Percentiles rank a stretch among this genome's conserved stretches.
Evolutionary conservation across 2,888 invertebrate genomes (phyloP).

Genomic region (Polydrusus pterygomalis): DNA sequence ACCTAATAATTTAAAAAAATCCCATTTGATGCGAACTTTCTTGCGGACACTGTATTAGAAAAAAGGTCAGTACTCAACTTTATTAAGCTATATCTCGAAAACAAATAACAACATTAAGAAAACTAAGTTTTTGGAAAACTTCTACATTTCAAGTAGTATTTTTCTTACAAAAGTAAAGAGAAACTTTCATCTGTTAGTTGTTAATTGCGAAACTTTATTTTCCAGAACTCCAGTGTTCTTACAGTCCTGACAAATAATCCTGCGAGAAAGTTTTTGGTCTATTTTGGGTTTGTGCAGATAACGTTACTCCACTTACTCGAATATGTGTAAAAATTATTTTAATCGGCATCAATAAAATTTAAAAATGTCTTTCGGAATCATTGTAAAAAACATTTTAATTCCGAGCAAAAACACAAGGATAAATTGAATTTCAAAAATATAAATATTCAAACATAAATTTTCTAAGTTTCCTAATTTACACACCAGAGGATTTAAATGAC

Average conservation of each 20-base stretch:
- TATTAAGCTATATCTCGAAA: too few species aligned
- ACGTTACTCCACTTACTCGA: too few species aligned
- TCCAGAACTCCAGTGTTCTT: conserved; percentile 17
- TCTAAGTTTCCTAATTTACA: conserved; percentile 2
- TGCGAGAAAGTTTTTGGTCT: conserved; percentile 12
- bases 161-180: conserved; percentile 2
- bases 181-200: conserved; percentile 21
- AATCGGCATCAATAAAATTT: too few species aligned
- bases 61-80: too few species aligned
- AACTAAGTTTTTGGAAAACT: conserved; percentile 7
- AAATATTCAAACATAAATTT: conserved; percentile 6
- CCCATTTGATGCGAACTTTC: too few species aligned
- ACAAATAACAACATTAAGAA: not conserved
- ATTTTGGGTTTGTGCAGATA: not conserved
- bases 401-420: not conserved
- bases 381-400: not conserved
- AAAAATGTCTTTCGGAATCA: too few species aligned
- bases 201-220: conserved; percentile 38
- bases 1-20: too few species aligned
- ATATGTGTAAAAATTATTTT: too few species aligned
- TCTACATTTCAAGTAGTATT: conserved; percentile 7
- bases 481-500: not conserved
- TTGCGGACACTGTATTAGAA: too few species aligned
- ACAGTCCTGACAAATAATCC: conserved; percentile 18
- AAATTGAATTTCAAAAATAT: not conserved